Percentiles rank a stretch among this genome's conserved stretches.
These are phyloP conservation scores for Meloidogyne floridensis DNA, from an alignment of 1,140 invertebrate genomes.

Conservation along the genomic window DNA sequence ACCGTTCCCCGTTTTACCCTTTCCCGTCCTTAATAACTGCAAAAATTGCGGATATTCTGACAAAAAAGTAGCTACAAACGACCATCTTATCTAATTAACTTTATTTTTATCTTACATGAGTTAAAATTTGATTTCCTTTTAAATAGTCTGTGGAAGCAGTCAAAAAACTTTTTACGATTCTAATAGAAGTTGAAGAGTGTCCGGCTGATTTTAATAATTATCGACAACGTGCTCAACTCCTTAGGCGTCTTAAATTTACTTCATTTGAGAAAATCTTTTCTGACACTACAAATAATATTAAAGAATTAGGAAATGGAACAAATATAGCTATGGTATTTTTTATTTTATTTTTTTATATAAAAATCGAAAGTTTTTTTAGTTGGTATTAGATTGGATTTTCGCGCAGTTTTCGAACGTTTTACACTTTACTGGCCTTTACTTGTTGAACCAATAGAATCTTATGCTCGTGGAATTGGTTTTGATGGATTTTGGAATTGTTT, in stretches of 20 bases:
- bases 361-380: constrained; percentile 27
- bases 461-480: constrained; percentile 11
- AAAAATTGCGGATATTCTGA: no score
- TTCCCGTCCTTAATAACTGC: no score
- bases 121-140: no score
- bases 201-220: constrained; percentile 19
- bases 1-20: no score
- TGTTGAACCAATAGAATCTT: constrained; percentile 35
- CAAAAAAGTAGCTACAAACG: no score
- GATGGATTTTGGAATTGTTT: constrained; percentile 41
- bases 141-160: background rate
- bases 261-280: background rate
- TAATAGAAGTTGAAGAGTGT: constrained; percentile 24
- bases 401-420: constrained; percentile 42
- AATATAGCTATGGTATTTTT: background rate
- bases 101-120: background rate
- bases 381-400: constrained; percentile 32
- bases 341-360: background rate
- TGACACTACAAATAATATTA: background rate
- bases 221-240: constrained; percentile 26
- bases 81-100: no score
- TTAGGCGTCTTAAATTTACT: constrained; percentile 8
- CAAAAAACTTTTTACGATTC: background rate
- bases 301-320: background rate
- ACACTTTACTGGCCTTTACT: constrained; percentile 43